phyloP scores from a whole-genome alignment of 2,113 vertebrate genomes.

The Tyto alba region DNA sequence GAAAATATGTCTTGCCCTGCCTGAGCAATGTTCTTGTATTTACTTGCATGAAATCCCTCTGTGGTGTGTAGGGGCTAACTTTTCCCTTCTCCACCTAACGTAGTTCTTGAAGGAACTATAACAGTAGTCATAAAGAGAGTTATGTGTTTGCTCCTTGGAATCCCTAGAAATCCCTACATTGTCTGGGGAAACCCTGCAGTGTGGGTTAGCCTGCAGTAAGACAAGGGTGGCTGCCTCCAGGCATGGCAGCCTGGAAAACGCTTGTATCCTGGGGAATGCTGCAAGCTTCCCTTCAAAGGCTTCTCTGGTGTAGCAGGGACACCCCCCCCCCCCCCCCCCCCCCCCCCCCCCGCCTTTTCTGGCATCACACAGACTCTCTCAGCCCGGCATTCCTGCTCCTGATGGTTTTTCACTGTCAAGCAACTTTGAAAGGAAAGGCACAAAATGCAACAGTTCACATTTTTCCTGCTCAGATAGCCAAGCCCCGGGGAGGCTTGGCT shows the following conservation, averaged over 20 bases:
- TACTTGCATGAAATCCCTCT: background rate
- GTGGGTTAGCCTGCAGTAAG: background rate
- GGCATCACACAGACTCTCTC: background rate
- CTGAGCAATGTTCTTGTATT: background rate
- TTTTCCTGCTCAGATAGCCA: constrained; percentile 3
- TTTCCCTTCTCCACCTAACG: background rate
- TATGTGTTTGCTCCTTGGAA: background rate
- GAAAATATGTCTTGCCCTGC: background rate
- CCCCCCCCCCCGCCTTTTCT: background rate
- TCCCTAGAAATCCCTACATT: background rate
- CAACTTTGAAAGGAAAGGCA: background rate
- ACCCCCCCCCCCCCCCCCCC: fast-evolving
- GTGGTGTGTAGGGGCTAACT: fast-evolving
- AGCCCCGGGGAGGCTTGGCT: background rate
- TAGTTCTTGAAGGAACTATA: background rate
- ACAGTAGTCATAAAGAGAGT: background rate
- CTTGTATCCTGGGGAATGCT: background rate
- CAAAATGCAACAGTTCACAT: background rate
- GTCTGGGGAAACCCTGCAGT: background rate
- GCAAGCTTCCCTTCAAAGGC: background rate
- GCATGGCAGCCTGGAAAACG: background rate
- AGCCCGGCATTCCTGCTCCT: background rate
- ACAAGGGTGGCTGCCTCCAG: background rate
- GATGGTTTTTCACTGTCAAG: background rate
- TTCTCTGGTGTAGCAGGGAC: background rate